Evolutionary conservation across 1,140 invertebrate species (phyloP), one percentile per base, ranked within the genome.

Genomic region (Trypoxylus dichotomus): DNA sequence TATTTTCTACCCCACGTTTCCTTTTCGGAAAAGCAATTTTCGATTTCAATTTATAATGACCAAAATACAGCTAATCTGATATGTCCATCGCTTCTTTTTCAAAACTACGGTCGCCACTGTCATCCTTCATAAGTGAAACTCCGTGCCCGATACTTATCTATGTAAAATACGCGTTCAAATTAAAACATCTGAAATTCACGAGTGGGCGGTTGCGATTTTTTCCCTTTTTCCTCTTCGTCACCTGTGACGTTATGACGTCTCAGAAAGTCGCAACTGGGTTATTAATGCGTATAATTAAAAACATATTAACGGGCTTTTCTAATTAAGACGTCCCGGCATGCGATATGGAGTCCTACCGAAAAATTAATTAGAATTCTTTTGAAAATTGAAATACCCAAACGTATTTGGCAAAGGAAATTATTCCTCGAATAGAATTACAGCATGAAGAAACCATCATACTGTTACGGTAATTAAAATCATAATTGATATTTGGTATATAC

Each of bases 281-380:
- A 68, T 68, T 68, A 68, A 68, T 68, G 60, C 60, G 21, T 68
- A 68, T 68, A 68, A 68, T 68, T 68, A 68, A 68, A 68, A 68
- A 68, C 60, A 68, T 68, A 68, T 68, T 68, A 68, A 68, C 60
- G 60, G 21, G 27, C 19, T 68, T 68, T 68, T 68, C 21, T 68
- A 68, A 68, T 68, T 68, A 68, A 68, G 60, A 24, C 24, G 24
- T 25, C 60, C 60, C 2, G 60, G 21, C 27, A 27, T 68, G 21
- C 27, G 60, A 29, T 24, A 29, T 10, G 24, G 21, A 24, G 6
- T 13, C 47, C 47, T 29, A 10, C 60, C 27, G 11, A 29, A 29
- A 68, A 68, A 68, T 68, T 68, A 68, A 68, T 68, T 68, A 68
- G 21, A 15, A 10, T 68, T 60, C 58, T 60, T 60, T 68, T 68